Evolutionary conservation across 2,888 invertebrate species (phyloP).

Genomic region (Dynastes hyllus): DNA sequence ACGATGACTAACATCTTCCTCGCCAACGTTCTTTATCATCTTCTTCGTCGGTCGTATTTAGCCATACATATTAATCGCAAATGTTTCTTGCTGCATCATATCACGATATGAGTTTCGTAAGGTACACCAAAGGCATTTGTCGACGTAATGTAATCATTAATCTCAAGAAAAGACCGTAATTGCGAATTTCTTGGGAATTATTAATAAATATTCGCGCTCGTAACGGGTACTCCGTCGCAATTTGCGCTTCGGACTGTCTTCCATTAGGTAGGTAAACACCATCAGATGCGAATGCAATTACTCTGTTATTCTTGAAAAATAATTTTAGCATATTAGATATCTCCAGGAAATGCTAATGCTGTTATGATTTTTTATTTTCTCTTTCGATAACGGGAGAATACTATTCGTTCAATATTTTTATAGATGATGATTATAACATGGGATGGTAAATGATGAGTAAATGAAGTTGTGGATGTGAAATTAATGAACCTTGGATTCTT

Average conservation of each 20-base stretch:
- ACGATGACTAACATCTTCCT: not conserved
- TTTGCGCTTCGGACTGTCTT: conserved; percentile 29
- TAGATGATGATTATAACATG: not conserved
- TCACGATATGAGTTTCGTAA: conserved; percentile 30
- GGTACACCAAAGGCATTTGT: conserved; percentile 34
- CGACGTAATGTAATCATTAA: conserved; percentile 39
- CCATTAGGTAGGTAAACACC: conserved; percentile 24
- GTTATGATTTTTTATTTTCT: not conserved
- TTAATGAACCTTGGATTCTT: not conserved
- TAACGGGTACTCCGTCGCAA: conserved; percentile 29
- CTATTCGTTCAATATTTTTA: not conserved
- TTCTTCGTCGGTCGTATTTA: not conserved
- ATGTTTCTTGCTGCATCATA: conserved; percentile 19
- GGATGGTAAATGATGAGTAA: not conserved
- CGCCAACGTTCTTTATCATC: not conserved
- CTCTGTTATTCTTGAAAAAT: conserved; percentile 5
- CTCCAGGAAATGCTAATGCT: conserved; percentile 12
- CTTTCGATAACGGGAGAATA: conserved; percentile 5
- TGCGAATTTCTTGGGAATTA: conserved; percentile 38
- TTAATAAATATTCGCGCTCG: conserved; percentile 30
- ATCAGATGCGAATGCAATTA: conserved; percentile 35
- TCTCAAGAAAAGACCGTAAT: conserved; percentile 42
- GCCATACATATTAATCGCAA: conserved; percentile 22
- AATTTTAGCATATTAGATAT: conserved; percentile 7
- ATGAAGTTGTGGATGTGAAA: not conserved